A percentile compares a stretch with the other conserved stretches of the same genome.
Evolutionary conservation across 1,140 invertebrate genomes (phyloP).

Genomic region (Scaptodrosophila lebanonensis): DNA sequence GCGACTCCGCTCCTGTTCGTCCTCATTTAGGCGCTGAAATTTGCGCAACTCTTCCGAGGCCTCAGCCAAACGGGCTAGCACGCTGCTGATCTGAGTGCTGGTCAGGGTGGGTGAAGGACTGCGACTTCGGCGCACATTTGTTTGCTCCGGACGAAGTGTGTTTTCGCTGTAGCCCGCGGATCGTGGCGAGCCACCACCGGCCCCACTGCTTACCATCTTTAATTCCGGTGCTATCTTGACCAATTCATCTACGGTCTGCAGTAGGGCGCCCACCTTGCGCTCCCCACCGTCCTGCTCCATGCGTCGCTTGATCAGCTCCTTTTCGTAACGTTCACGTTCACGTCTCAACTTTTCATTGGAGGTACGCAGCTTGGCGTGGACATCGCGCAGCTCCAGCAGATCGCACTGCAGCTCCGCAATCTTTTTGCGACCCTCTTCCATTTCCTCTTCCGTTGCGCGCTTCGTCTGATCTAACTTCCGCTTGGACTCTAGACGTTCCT

Average conservation of each 20-base stretch:
- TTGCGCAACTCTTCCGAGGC: conserved; percentile 79
- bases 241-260: conserved; percentile 87
- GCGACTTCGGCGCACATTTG: conserved; percentile 59
- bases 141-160: conserved; percentile 63
- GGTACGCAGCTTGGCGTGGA: conserved; percentile 93
- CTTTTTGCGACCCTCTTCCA: conserved; percentile 91
- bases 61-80: conserved; percentile 77
- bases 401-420: conserved; percentile 89
- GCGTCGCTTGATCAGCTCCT: conserved; percentile 85
- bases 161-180: conserved; percentile 32
- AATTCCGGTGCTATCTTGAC: conserved; percentile 85
- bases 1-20: conserved; percentile 78
- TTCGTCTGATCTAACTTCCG: conserved; percentile 90
- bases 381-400: conserved; percentile 90
- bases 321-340: conserved; percentile 90
- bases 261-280: conserved; percentile 78
- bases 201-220: conserved; percentile 54
- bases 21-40: conserved; percentile 78
- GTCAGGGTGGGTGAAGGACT: conserved; percentile 66
- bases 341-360: conserved; percentile 92
- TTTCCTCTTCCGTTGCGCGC: conserved; percentile 90
- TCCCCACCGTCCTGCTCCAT: conserved; percentile 78
- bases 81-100: conserved; percentile 69
- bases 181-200: conserved; percentile 26
- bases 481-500: conserved; percentile 91